Evolutionary conservation across 2,888 invertebrate genomes (phyloP).

Genomic region (Meteorus cinctellus): DNA sequence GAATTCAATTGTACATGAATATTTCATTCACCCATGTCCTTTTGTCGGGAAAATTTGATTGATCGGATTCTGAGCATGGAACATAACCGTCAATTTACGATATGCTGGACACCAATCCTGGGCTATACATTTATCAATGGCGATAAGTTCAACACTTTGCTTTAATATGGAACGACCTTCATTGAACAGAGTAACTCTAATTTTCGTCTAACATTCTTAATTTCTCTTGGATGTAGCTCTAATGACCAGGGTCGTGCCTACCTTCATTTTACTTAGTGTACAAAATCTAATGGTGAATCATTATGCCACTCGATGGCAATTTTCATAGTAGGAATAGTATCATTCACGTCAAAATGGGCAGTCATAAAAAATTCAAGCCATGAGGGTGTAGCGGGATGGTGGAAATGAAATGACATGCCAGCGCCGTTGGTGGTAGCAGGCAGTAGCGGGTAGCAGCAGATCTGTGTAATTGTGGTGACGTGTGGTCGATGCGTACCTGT

Average conservation of each 20-base stretch:
- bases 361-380: background rate
- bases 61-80: no score
- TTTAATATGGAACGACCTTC: constrained; percentile 55
- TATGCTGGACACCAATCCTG: constrained; percentile 77
- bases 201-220: constrained; percentile 73
- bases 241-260: constrained; percentile 73
- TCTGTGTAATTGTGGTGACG: constrained; percentile 42
- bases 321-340: constrained; percentile 9
- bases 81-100: constrained; percentile 72
- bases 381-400: constrained; percentile 17
- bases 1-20: no score
- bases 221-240: constrained; percentile 73
- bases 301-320: background rate
- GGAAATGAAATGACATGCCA: constrained; percentile 48
- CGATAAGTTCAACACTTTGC: constrained; percentile 72
- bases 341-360: constrained; percentile 7
- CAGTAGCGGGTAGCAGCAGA: background rate
- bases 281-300: background rate
- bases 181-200: constrained; percentile 68
- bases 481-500: constrained; percentile 50
- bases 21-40: no score
- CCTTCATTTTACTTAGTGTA: constrained; percentile 55
- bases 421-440: constrained; percentile 12
- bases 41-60: no score
- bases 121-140: constrained; percentile 75